phyloP scores from a whole-genome alignment of 2,888 invertebrate genomes.

The Clistopyga incitator region DNA sequence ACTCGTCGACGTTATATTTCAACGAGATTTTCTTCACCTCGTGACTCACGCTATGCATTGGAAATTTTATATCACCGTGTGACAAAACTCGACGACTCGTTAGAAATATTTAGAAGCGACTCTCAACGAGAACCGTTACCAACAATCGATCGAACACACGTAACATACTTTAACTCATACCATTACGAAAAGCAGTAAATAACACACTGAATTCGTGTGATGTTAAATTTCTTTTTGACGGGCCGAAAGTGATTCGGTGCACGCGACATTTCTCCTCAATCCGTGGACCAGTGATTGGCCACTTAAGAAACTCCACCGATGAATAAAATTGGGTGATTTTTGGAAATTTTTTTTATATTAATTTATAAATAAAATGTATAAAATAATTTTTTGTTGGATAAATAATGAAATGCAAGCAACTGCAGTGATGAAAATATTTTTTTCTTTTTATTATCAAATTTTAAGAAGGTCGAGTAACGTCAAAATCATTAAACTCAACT shows the following conservation, averaged over 20 bases:
- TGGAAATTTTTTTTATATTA: too few species aligned
- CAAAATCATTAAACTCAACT: not conserved
- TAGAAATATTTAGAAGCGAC: conserved; percentile 42
- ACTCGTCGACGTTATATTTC: not conserved
- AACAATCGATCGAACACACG: conserved; percentile 11
- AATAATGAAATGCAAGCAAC: too few species aligned
- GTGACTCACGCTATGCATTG: conserved; percentile 26
- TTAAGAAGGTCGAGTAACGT: not conserved
- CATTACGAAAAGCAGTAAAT: not conserved
- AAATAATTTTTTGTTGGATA: too few species aligned
- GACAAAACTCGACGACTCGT: conserved; percentile 17
- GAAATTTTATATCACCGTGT: conserved; percentile 23
- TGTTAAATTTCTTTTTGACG: conserved; percentile 19
- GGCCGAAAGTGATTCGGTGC: conserved; percentile 40
- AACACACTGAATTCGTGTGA: not conserved
- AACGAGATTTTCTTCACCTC: not conserved
- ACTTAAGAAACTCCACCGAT: too few species aligned
- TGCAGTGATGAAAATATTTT: too few species aligned
- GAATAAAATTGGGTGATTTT: too few species aligned
- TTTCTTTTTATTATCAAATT: too few species aligned
- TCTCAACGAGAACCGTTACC: conserved; percentile 21
- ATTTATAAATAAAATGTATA: too few species aligned
- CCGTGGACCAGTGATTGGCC: not conserved
- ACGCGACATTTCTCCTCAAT: conserved; percentile 18
- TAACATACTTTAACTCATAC: conserved; percentile 8